phyloP scores from a whole-genome alignment of 2,113 vertebrate genomes.

The Dicerorhinus sumatrensis region DNA sequence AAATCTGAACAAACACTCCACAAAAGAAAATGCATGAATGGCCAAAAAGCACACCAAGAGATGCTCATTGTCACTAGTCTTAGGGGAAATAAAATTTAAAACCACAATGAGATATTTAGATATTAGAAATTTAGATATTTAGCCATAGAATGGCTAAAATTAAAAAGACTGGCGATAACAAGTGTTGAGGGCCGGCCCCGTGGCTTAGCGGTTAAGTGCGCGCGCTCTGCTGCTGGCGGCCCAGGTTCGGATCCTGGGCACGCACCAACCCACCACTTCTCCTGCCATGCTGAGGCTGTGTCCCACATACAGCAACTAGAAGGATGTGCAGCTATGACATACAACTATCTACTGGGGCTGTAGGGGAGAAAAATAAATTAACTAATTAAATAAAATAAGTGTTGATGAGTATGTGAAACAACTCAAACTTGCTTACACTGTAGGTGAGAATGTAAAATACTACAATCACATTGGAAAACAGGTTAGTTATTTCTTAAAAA shows the following conservation, averaged over 20 bases:
- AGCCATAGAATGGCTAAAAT: background rate
- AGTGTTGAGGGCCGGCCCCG: too few relatives aligned
- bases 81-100: background rate
- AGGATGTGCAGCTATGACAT: too few relatives aligned
- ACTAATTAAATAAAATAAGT: background rate
- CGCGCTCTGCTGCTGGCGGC: too few relatives aligned
- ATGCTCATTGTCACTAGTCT: background rate
- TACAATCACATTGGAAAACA: background rate
- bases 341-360: too few relatives aligned
- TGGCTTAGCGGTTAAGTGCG: too few relatives aligned
- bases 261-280: too few relatives aligned
- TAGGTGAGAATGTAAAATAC: background rate
- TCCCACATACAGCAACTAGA: too few relatives aligned
- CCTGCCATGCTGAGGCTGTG: too few relatives aligned
- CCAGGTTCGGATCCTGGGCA: too few relatives aligned
- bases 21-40: background rate
- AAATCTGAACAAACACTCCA: background rate
- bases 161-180: background rate
- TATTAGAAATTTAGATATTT: too few relatives aligned
- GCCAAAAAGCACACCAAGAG: background rate
- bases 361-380: too few relatives aligned
- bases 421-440: background rate
- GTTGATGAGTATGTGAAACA: background rate
- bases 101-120: background rate
- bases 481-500: background rate